Evolutionary conservation across 2,797 vertebrate species (phyloP).

Genomic region (Hemitrygon akajei): DNA sequence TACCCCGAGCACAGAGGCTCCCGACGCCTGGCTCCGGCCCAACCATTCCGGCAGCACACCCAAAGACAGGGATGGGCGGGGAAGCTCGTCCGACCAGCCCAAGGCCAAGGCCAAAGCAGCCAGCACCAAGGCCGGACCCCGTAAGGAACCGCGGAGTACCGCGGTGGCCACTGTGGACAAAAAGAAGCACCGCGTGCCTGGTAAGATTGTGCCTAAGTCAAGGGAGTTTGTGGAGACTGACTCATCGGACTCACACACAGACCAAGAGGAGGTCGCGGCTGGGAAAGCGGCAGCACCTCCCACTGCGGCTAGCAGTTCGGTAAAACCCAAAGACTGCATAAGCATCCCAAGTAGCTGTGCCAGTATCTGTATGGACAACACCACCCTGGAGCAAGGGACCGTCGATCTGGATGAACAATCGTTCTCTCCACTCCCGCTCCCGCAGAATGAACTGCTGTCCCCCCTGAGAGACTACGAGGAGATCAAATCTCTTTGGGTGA

Average conservation of each 20-base stretch:
- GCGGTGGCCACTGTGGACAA: constrained; percentile 68
- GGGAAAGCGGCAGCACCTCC: constrained; percentile 60
- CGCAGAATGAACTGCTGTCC: constrained; percentile 72
- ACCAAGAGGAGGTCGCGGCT: constrained; percentile 78
- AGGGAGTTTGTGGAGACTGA: constrained; percentile 93
- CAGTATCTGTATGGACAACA: constrained; percentile 57
- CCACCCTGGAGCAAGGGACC: constrained; percentile 69
- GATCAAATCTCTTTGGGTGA: constrained; percentile 86
- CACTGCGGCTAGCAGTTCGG: constrained; percentile 45
- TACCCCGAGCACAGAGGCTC: constrained; percentile 74
- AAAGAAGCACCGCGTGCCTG: constrained; percentile 83
- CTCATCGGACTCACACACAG: constrained; percentile 88
- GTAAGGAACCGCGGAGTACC: constrained; percentile 80
- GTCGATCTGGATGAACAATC: constrained; percentile 65
- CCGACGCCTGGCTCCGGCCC: constrained; percentile 71
- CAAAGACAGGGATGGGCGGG: constrained; percentile 79
- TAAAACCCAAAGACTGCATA: constrained; percentile 65
- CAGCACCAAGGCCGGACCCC: constrained; percentile 77
- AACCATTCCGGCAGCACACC: constrained; percentile 68
- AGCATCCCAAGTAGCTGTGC: constrained; percentile 67
- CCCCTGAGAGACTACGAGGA: constrained; percentile 76
- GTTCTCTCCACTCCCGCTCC: constrained; percentile 62
- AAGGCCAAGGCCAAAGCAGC: constrained; percentile 75
- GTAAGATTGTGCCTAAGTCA: constrained; percentile 84
- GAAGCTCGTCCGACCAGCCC: constrained; percentile 62